Conservation (phyloP, 2,797 vertebrate species). For the Meriones psammophilus region DNA sequence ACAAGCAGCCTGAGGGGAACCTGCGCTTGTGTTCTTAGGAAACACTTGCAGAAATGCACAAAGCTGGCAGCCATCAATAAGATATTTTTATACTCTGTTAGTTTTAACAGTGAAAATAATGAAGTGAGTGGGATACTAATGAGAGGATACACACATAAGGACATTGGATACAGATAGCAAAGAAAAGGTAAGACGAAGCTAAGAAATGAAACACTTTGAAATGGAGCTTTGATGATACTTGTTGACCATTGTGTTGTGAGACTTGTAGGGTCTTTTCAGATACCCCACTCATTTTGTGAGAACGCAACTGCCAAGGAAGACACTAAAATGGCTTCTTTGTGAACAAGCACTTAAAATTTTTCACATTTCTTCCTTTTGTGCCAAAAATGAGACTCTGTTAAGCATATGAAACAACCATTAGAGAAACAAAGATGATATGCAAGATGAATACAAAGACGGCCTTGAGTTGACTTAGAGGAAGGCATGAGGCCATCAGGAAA, state of each 20-base stretch:
- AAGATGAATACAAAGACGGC: background rate
- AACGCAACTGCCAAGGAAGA: background rate
- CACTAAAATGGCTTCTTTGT: slow-evolving; percentile 19
- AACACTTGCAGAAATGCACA: background rate
- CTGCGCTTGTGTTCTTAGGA: background rate
- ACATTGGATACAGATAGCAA: background rate
- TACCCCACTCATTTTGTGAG: background rate
- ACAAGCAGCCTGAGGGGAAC: background rate
- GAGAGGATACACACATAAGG: background rate
- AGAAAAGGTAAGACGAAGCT: background rate
- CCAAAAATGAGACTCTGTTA: background rate
- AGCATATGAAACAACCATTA: background rate
- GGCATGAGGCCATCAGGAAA: background rate
- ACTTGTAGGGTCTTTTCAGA: background rate
- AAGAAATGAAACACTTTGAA: background rate
- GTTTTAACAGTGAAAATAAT: rapidly evolving
- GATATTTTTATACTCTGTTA: background rate
- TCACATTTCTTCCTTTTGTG: background rate
- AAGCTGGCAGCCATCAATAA: background rate
- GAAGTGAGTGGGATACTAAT: background rate
- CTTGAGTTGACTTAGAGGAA: background rate
- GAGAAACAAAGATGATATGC: background rate
- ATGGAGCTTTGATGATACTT: background rate
- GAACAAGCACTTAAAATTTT: slow-evolving; percentile 6
- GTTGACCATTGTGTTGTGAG: background rate